Evolutionary conservation across 2,888 invertebrate genomes (phyloP).

Genomic region (Formica aserva): DNA sequence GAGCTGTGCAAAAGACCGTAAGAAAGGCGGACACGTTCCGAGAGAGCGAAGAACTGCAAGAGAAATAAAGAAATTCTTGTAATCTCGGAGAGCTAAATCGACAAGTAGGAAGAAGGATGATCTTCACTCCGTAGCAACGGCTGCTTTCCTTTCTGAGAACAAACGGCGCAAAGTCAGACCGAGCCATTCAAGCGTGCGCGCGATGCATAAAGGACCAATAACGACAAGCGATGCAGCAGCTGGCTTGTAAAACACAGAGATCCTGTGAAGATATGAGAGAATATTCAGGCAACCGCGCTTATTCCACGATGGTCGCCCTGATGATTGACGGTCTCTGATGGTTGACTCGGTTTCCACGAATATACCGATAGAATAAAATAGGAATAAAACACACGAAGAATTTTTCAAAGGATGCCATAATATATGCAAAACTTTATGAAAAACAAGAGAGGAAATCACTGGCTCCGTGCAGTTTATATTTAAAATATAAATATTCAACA

Average conservation of each 20-base stretch:
- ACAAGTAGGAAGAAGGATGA: constrained; percentile 75
- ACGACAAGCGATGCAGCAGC: constrained; percentile 82
- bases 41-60: constrained; percentile 54
- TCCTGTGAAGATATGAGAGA: constrained; percentile 80
- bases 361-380: background rate
- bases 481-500: background rate
- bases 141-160: constrained; percentile 71
- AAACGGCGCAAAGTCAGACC: constrained; percentile 81
- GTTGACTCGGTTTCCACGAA: constrained; percentile 46
- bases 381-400: background rate
- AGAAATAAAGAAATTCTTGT: constrained; percentile 80
- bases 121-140: constrained; percentile 69
- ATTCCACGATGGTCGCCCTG: constrained; percentile 60
- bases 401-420: background rate
- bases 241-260: constrained; percentile 85
- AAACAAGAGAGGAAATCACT: background rate
- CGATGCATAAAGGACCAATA: constrained; percentile 82
- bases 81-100: constrained; percentile 81
- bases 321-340: too few species aligned
- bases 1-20: background rate
- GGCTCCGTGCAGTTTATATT: background rate
- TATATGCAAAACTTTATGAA: background rate
- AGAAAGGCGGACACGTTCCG: background rate
- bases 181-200: constrained; percentile 78
- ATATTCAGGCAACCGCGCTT: constrained; percentile 62